These are phyloP conservation scores for Hetaerina americana DNA, from an alignment of 1,140 invertebrate genomes.

Conservation along the genomic window DNA sequence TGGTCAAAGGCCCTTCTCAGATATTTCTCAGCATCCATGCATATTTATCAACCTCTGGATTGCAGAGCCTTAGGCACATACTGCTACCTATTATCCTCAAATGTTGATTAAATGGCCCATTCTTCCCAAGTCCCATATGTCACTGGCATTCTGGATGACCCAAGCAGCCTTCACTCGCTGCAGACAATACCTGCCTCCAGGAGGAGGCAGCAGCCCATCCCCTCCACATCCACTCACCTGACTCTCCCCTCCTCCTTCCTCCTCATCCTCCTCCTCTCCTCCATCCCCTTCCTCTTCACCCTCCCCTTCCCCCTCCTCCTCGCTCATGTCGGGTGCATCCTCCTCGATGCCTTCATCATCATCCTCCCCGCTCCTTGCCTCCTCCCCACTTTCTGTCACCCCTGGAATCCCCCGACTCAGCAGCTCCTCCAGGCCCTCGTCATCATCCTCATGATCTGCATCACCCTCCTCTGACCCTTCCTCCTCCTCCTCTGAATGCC, in stretches of 20 bases:
- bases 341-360: conserved; percentile 14
- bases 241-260: conserved; percentile 27
- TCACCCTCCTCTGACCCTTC: conserved; percentile 22
- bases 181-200: too few species aligned
- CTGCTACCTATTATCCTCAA: conserved; percentile 14
- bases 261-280: conserved; percentile 20
- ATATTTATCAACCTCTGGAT: neutral
- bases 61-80: conserved; percentile 9
- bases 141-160: too few species aligned
- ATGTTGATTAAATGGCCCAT: conserved; percentile 18
- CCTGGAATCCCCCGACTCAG: conserved; percentile 13
- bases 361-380: conserved; percentile 24
- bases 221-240: conserved; percentile 21
- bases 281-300: conserved; percentile 16
- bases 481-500: conserved; percentile 24
- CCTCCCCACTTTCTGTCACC: conserved; percentile 20
- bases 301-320: conserved; percentile 7
- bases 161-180: too few species aligned
- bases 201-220: too few species aligned
- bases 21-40: too few species aligned
- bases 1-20: too few species aligned
- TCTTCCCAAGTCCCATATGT: too few species aligned
- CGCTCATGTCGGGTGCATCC: conserved; percentile 7
- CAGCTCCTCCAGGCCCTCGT: conserved; percentile 15
- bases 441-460: conserved; percentile 20